Evolutionary conservation across 2,888 invertebrate species (phyloP), one percentile per base, ranked within the genome.

Genomic region (Agrenia bidenticulata): DNA sequence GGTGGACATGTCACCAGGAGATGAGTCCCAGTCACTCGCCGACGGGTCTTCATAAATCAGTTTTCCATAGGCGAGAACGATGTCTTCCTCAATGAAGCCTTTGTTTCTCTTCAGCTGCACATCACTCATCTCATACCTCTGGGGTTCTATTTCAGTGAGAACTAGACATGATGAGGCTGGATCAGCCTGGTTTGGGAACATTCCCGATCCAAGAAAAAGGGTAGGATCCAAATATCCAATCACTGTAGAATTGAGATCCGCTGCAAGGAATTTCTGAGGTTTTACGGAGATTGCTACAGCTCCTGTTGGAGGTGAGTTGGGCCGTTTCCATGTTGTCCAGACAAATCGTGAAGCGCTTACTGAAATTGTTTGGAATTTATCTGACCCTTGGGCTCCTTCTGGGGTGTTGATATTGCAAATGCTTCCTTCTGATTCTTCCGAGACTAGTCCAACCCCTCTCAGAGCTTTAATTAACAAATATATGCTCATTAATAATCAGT

Each of bases 291-390:
- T 82, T 53, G 76, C 75, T 4, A 91, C 88, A 13, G 88, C 86
- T 5, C 91, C 91, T 65, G 84, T 83, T 0, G 88, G 88, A 66
- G 85, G 84, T 13, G 81, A 79, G 51, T 74, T 80, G 78, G 86
- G 90, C 79, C 87, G 88, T 72, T 84, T 83, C 88, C 91, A 90
- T n/a, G 83, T 80, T 50, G 84, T 84, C 92, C 93, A 93, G 69
- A 55, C 57, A 19, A 57, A 39, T 5, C 89, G 83, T 1, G 89
- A 89, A 65, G 90, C 87, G 73, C 87, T 86, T 76, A 90, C 90
- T 5, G 74, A 73, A 5, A 76, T 39, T 37, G 71, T 66, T 69
- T 76, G 74, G 70, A 68, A 76, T 39, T 68, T 67, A 59, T 65
- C 67, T 13, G 71, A 70, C 11, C 72, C 69, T 64, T 70, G 67